Conservation (phyloP, 2,888 invertebrate species). For the Nomada flava region DNA sequence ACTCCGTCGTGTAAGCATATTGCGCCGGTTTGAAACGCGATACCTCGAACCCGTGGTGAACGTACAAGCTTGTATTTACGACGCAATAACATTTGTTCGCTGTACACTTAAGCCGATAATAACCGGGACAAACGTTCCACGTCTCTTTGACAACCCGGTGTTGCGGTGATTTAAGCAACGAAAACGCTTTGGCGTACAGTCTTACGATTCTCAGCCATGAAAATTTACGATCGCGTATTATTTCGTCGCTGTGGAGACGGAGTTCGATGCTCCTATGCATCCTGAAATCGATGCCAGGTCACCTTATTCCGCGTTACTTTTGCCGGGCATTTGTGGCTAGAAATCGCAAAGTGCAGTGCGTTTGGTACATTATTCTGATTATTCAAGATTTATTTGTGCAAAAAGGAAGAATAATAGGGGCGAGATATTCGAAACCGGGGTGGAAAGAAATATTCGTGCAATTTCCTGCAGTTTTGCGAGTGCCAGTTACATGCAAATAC, state of each 20-base stretch:
- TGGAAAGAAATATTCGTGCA: neutral
- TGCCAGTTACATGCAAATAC: slow-evolving; percentile 23
- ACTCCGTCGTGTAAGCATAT: slow-evolving; percentile 55
- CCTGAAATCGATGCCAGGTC: neutral
- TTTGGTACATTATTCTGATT: no score
- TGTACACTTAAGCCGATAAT: slow-evolving; percentile 68
- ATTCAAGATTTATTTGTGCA: no score
- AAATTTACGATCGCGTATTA: slow-evolving; percentile 39
- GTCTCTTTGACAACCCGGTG: slow-evolving; percentile 52
- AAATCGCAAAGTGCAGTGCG: no score
- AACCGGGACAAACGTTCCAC: slow-evolving; percentile 62
- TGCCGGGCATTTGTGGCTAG: no score
- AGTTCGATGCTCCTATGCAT: neutral
- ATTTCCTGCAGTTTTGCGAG: slow-evolving; percentile 5
- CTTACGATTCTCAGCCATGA: slow-evolving; percentile 20
- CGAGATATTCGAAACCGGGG: neutral
- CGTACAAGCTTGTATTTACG: slow-evolving; percentile 66
- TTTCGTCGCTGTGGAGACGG: slow-evolving; percentile 33
- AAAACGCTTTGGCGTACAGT: slow-evolving; percentile 41
- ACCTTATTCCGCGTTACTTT: no score
- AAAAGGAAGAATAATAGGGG: neutral
- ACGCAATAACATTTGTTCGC: slow-evolving; percentile 68
- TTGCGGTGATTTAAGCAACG: slow-evolving; percentile 60
- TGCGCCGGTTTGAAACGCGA: slow-evolving; percentile 64
- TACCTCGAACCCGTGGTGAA: slow-evolving; percentile 32